Conservation (phyloP, 2,113 vertebrate species). For the Scomber colias region DNA sequence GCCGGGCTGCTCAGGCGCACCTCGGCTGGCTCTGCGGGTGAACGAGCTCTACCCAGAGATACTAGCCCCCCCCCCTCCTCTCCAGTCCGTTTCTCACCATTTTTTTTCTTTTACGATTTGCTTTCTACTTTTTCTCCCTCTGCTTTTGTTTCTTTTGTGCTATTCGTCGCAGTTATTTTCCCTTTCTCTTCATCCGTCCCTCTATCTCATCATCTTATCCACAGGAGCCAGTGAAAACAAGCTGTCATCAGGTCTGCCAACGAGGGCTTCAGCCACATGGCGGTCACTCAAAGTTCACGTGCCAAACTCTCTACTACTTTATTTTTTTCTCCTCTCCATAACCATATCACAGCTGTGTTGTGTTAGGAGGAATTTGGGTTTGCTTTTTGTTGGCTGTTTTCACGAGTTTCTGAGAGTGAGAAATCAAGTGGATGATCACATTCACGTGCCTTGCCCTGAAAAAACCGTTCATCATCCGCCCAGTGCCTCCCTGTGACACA, state of each 20-base stretch:
- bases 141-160: slow-evolving; percentile 29
- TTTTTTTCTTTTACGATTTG: slow-evolving; percentile 26
- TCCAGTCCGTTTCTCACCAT: slow-evolving; percentile 11
- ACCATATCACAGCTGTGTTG: slow-evolving; percentile 44
- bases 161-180: slow-evolving; percentile 17
- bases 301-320: slow-evolving; percentile 49
- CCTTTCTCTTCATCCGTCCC: slow-evolving; percentile 23
- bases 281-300: slow-evolving; percentile 78
- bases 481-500: neutral
- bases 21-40: slow-evolving; percentile 78
- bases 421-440: slow-evolving; percentile 16
- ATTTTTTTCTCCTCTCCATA: slow-evolving; percentile 12
- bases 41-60: slow-evolving; percentile 86
- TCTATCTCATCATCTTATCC: slow-evolving; percentile 22
- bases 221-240: slow-evolving; percentile 60
- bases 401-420: slow-evolving; percentile 5
- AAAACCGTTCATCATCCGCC: neutral
- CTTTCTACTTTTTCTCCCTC: slow-evolving; percentile 15
- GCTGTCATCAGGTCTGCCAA: slow-evolving; percentile 67
- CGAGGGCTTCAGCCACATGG: slow-evolving; percentile 56
- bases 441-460: neutral
- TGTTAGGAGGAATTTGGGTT: neutral
- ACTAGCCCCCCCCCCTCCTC: slow-evolving; percentile 43
- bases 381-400: slow-evolving; percentile 2
- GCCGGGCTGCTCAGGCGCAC: slow-evolving; percentile 69